phyloP scores from a whole-genome alignment of 30 jellyfish, hydroid and myxozoan genomes.

The Chrysaora quinquecirrha region DNA sequence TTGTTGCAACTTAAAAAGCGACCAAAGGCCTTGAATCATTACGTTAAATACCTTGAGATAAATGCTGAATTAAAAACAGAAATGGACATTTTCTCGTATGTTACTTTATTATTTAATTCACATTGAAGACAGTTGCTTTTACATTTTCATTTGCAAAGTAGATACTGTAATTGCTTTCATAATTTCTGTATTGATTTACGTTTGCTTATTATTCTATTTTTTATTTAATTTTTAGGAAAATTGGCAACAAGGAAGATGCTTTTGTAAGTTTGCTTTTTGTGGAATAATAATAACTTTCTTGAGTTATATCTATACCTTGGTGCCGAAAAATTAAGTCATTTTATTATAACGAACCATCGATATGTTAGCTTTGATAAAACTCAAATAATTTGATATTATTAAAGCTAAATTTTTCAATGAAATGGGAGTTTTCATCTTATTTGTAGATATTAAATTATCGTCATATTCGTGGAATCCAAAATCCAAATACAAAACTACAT shows the following conservation, averaged over 20 bases:
- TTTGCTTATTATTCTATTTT: no score
- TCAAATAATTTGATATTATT: no score
- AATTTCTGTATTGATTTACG: no score
- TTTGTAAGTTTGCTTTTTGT: not conserved
- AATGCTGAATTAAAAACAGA: conserved; percentile 44
- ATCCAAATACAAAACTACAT: conserved; percentile 38
- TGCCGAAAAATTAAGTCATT: no score
- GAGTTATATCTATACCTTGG: no score
- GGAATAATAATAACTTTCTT: no score
- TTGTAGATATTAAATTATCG: conserved; percentile 54
- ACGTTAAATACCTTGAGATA: conserved; percentile 49
- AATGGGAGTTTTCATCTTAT: not conserved
- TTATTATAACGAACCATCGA: no score
- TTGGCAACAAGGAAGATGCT: not conserved
- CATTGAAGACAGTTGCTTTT: no score
- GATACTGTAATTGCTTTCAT: no score
- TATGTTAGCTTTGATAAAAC: no score
- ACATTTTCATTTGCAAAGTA: no score
- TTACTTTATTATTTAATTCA: not conserved
- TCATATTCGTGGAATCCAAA: conserved; percentile 5
- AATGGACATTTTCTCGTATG: conserved; percentile 56
- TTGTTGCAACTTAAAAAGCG: conserved; percentile 13
- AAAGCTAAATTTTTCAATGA: no score
- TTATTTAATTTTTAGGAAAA: not conserved
- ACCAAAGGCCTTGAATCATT: conserved; percentile 62